Percentiles rank a stretch among this genome's conserved stretches.
These are phyloP conservation scores for Calephelis perditalis DNA, from an alignment of 2,888 invertebrate genomes.

Conservation along the genomic window DNA sequence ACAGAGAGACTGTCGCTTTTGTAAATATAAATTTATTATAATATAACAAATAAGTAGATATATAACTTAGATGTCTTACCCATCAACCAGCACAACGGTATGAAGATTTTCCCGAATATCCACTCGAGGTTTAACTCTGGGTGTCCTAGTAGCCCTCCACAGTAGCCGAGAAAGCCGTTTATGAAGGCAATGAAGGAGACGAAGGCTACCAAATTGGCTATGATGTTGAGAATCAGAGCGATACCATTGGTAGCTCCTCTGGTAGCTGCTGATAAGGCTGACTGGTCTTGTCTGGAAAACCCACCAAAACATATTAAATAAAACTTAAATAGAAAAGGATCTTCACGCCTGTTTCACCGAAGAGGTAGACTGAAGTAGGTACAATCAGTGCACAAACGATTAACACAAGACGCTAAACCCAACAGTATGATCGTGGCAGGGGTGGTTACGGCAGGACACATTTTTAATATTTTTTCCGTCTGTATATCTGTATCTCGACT, in stretches of 20 bases:
- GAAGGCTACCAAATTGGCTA: constrained; percentile 95
- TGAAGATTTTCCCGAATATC: constrained; percentile 92
- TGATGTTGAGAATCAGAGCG: constrained; percentile 89
- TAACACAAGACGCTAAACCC: no score
- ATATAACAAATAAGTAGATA: background rate
- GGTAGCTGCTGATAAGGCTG: constrained; percentile 93
- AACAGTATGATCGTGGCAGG: no score
- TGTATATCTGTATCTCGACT: no score
- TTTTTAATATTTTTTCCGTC: no score
- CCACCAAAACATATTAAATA: constrained; percentile 7
- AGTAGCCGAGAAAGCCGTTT: constrained; percentile 89
- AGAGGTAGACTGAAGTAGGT: no score
- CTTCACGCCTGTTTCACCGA: no score
- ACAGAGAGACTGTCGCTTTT: background rate
- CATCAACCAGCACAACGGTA: constrained; percentile 93
- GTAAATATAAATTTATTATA: background rate
- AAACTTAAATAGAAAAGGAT: no score
- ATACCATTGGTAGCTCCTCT: constrained; percentile 92
- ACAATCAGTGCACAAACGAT: no score
- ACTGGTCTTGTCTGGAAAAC: constrained; percentile 83
- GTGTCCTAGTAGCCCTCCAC: constrained; percentile 86
- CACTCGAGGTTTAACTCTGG: constrained; percentile 81
- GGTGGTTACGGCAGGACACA: no score
- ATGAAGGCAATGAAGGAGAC: constrained; percentile 91
- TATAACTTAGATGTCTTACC: constrained; percentile 59